phyloP scores from a whole-genome alignment of 2,888 invertebrate genomes.

The Dysmachus trigonus region DNA sequence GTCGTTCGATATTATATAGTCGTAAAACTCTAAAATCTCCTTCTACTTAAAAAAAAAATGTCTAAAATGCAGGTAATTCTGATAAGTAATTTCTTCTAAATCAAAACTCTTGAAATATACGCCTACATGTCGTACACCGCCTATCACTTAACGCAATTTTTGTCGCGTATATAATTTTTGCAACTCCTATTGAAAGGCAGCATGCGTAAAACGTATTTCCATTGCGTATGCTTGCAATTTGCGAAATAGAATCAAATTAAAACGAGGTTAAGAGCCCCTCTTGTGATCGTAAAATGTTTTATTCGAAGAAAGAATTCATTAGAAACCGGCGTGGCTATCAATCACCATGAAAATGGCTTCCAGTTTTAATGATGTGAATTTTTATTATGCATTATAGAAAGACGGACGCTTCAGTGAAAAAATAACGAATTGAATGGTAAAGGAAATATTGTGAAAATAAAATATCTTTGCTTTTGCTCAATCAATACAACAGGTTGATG shows the following conservation, averaged over 20 bases:
- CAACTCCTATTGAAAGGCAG: neutral
- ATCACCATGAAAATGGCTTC: conserved; percentile 1
- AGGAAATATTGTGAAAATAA: neutral
- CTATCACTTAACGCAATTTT: neutral
- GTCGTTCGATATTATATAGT: too few relatives aligned
- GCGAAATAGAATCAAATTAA: conserved; percentile 25
- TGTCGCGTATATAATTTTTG: neutral
- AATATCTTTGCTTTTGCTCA: neutral
- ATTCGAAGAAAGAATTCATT: conserved; percentile 13
- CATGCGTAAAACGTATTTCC: neutral
- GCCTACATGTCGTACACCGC: neutral
- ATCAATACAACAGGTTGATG: neutral
- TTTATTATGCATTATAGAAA: conserved; percentile 21
- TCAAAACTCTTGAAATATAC: neutral
- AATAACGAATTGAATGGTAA: neutral
- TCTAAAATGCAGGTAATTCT: neutral
- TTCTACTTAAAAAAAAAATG: too few relatives aligned
- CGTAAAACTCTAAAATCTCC: too few relatives aligned
- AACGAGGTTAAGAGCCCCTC: conserved; percentile 19
- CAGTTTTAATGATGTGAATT: conserved; percentile 13
- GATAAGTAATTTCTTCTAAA: neutral
- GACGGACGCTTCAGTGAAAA: neutral
- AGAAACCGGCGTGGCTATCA: conserved; percentile 5
- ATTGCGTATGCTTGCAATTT: conserved; percentile 2
- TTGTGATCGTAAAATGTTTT: conserved; percentile 23